phyloP scores from a whole-genome alignment of 2,797 vertebrate species.

The Eulemur coronatus region DNA sequence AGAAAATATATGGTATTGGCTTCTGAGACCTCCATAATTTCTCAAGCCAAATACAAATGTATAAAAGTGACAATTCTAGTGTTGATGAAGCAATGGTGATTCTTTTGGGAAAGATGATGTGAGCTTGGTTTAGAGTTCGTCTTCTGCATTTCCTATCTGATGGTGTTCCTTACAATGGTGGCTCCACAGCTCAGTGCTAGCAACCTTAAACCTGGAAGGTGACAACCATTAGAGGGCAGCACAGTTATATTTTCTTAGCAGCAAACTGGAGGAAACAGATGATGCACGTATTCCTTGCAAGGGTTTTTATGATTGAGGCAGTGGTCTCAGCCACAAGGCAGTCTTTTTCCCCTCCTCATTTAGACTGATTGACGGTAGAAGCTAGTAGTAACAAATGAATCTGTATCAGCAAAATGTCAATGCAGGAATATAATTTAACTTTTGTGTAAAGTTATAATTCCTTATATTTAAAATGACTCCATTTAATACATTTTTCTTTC shows the following conservation, averaged over 20 bases:
- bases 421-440: not conserved
- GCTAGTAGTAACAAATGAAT: not conserved
- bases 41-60: conserved; percentile 44
- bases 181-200: not conserved
- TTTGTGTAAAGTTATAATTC: not conserved
- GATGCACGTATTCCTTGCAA: not conserved
- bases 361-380: not conserved
- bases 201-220: conserved; percentile 43
- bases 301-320: not conserved
- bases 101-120: not conserved
- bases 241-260: conserved; percentile 71
- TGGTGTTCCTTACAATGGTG: not conserved
- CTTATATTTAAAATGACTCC: not conserved
- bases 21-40: conserved; percentile 55
- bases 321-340: not conserved
- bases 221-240: conserved; percentile 82
- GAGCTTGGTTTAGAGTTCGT: conserved; percentile 32
- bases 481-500: not conserved
- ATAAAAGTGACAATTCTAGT: not conserved
- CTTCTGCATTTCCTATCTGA: not conserved
- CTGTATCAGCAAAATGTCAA: not conserved
- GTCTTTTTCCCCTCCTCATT: not conserved
- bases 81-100: not conserved
- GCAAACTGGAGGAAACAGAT: not conserved
- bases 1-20: not conserved